Evolutionary conservation across 2,888 invertebrate species (phyloP), one percentile per base, ranked within the genome.

Genomic region (Clostera curtula): DNA sequence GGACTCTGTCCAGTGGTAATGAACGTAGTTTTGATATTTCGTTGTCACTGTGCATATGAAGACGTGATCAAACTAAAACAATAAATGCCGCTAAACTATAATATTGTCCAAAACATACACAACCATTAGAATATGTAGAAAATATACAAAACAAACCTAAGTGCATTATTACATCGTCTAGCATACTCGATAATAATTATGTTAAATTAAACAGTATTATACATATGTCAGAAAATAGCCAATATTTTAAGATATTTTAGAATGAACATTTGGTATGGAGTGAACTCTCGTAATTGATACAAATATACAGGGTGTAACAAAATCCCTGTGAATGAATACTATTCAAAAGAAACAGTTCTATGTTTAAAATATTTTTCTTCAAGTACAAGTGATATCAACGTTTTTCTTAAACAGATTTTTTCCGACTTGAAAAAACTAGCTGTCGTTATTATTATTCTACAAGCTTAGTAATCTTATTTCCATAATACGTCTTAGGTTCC

Each of bases 41-140:
- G 45, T 48, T 42, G 46, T 51, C 48, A 45, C 32, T 43, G 48
- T 49, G 10, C 23, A 23, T 48, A 36, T 36, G 33, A 45, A 39
- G 43, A 47, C 39, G 44, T 47, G 49, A 41, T 38, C 19, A 40
- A 41, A 42, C 29, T 27, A 24, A 39, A 47, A 49, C 43, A 50
- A 49, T 71, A 72, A 72, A 73, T 73, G 72, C 72, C 68, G 63
- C 56, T 59, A 53, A 43, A 38, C 31, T 52, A 49, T 48, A 39
- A 23, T 56, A 59, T 56, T 51, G 56, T 61, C 56, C 58, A 63
- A 59, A 57, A 52, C 52, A 56, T 64, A 67, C 64, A 74, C 69
- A 73, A 71, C 69, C 71, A 57, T 47, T 6, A 22, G 14, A 47
- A 44, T 36, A 34, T 46, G 34, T 27, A 52, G 34, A 52, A 48